phyloP scores from a whole-genome alignment of 30 jellyfish, hydroid and myxozoan genomes.

The Phacellophora camtschatica region DNA sequence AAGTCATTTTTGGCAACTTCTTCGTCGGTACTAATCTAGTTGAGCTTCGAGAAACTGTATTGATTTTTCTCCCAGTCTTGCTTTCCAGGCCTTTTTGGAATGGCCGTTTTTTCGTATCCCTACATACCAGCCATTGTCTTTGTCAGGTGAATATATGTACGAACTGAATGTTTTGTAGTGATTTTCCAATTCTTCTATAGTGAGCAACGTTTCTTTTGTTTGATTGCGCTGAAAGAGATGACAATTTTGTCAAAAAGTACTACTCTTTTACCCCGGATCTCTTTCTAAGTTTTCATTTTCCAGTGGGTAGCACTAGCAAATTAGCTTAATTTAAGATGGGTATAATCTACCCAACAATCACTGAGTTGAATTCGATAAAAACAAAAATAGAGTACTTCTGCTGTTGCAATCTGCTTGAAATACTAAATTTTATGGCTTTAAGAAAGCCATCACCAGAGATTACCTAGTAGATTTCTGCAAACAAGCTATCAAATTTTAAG shows the following conservation, averaged over 20 bases:
- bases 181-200: conserved; percentile 56
- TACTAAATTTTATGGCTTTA: no score
- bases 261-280: no score
- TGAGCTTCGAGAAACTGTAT: conserved; percentile 50
- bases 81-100: conserved; percentile 56
- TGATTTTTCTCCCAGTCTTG: conserved; percentile 35
- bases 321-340: no score
- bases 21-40: neutral
- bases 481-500: no score
- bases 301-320: no score
- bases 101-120: conserved; percentile 56
- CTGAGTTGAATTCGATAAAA: no score
- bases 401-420: no score
- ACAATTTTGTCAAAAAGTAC: neutral
- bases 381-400: no score
- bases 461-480: no score
- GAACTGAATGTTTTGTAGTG: conserved; percentile 55
- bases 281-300: no score
- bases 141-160: neutral
- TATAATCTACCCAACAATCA: no score
- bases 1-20: neutral
- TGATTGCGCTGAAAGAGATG: conserved; percentile 30
- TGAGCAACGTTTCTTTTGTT: conserved; percentile 49
- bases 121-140: conserved; percentile 44
- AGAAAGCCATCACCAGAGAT: no score